Evolutionary conservation across 2,888 invertebrate species (phyloP).

Genomic region (Nemurella pictetii): DNA sequence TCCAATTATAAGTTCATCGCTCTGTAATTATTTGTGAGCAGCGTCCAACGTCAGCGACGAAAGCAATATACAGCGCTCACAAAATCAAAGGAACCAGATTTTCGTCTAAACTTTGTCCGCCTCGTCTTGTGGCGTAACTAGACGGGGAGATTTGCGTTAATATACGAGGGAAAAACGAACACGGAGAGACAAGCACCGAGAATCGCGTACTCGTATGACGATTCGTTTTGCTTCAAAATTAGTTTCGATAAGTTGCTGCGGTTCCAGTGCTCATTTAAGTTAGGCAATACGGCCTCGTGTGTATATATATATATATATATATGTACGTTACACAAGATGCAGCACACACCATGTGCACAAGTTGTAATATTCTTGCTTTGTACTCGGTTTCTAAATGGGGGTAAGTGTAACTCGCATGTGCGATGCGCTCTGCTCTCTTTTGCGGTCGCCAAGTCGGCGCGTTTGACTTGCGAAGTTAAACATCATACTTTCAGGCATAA

Average conservation of each 20-base stretch:
- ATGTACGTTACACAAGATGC: not conserved
- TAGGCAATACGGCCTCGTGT: not conserved
- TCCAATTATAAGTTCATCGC: constrained; percentile 6
- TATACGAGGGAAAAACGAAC: not conserved
- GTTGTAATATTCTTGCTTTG: not conserved
- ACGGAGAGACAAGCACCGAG: not conserved
- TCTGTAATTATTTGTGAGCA: not conserved
- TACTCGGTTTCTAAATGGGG: not conserved
- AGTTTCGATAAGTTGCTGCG: not conserved
- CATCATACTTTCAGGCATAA: not conserved
- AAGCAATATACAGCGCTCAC: too few relatives aligned
- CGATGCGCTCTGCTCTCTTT: not conserved
- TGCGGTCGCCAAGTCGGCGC: not conserved
- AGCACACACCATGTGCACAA: not conserved
- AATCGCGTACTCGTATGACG: not conserved
- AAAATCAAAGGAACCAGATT: not conserved
- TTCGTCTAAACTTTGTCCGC: not conserved
- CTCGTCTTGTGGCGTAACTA: too few relatives aligned
- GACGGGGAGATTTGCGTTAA: not conserved
- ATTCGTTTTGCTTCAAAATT: not conserved
- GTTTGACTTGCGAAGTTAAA: not conserved
- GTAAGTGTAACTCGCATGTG: not conserved
- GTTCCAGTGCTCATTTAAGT: not conserved
- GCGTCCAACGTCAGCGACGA: too few relatives aligned
- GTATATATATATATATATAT: too few relatives aligned